These are phyloP conservation scores for Oryzias woworae DNA, from an alignment of 2,113 vertebrate species.

Conservation along the genomic window DNA sequence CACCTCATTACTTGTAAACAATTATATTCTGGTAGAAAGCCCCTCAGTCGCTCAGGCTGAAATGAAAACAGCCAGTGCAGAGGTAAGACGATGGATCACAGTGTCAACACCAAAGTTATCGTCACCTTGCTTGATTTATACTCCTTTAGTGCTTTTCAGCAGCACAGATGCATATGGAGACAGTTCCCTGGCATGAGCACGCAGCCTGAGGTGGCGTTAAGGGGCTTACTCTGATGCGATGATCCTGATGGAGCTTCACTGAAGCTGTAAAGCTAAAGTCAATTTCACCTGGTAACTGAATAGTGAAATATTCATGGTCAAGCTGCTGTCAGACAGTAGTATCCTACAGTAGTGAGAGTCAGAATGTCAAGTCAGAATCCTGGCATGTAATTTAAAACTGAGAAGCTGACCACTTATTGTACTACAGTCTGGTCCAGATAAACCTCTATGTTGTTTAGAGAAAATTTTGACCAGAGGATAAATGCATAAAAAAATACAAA, in stretches of 20 bases:
- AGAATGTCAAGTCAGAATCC: constrained; percentile 21
- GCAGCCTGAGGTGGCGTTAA: constrained; percentile 44
- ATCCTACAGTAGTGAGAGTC: constrained; percentile 34
- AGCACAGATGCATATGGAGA: constrained; percentile 8
- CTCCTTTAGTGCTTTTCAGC: constrained; percentile 36
- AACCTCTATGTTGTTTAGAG: too few species aligned
- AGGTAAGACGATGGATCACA: constrained; percentile 63
- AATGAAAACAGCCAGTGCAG: constrained; percentile 60
- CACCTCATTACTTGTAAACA: constrained; percentile 74
- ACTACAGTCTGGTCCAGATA: too few species aligned
- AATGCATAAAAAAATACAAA: too few species aligned
- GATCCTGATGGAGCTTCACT: constrained; percentile 48
- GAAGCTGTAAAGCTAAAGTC: constrained; percentile 71
- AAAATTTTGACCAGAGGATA: too few species aligned
- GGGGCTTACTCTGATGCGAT: constrained; percentile 57
- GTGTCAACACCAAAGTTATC: constrained; percentile 71
- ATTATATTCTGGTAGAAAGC: constrained; percentile 67
- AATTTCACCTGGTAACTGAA: constrained; percentile 73
- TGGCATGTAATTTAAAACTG: too few species aligned
- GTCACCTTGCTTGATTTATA: constrained; percentile 73
- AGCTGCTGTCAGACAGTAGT: constrained; percentile 43
- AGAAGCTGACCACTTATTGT: too few species aligned
- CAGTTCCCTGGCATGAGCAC: constrained; percentile 51
- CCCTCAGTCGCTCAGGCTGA: constrained; percentile 57
- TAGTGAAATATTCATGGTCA: constrained; percentile 62